Evolutionary conservation across 2,113 vertebrate species (phyloP).

Genomic region (Syngnathoides biaculeatus): DNA sequence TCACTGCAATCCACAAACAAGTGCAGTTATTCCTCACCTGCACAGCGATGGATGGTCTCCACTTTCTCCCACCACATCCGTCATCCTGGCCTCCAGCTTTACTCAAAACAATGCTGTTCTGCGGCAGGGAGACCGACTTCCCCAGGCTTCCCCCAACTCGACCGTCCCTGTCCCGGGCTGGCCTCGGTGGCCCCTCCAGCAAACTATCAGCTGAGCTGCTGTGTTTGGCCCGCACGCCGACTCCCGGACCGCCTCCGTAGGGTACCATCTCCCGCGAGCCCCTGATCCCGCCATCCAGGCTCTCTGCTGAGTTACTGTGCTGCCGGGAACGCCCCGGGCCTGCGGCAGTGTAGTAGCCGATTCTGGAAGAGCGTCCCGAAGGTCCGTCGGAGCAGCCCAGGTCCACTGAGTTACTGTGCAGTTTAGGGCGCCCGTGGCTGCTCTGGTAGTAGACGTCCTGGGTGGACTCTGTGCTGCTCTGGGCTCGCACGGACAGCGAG

Average conservation of each 20-base stretch:
- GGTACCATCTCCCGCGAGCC: conserved; percentile 59
- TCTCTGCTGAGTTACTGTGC: conserved; percentile 76
- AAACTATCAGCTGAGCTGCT: conserved; percentile 77
- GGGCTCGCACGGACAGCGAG: conserved; percentile 90
- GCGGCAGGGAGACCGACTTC: conserved; percentile 73
- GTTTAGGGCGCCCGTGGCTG: conserved; percentile 77
- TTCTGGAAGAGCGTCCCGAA: conserved; percentile 63
- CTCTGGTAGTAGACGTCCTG: conserved; percentile 87
- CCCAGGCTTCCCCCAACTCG: conserved; percentile 66
- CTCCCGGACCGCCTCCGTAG: conserved; percentile 67
- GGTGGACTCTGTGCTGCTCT: conserved; percentile 97
- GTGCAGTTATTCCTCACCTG: conserved; percentile 76
- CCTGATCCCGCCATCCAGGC: conserved; percentile 61
- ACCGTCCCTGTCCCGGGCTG: conserved; percentile 57
- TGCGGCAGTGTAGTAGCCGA: conserved; percentile 58
- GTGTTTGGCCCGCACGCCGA: conserved; percentile 72
- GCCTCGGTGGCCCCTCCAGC: conserved; percentile 68
- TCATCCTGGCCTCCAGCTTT: conserved; percentile 84
- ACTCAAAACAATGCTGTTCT: conserved; percentile 80
- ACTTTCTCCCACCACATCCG: conserved; percentile 83
- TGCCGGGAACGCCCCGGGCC: conserved; percentile 58
- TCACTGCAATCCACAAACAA: background rate
- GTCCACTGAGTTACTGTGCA: conserved; percentile 90
- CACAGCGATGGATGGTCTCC: conserved; percentile 93
- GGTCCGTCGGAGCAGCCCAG: conserved; percentile 73